Conservation (phyloP, 2,113 vertebrate genomes). For the Falco punctatus region DNA sequence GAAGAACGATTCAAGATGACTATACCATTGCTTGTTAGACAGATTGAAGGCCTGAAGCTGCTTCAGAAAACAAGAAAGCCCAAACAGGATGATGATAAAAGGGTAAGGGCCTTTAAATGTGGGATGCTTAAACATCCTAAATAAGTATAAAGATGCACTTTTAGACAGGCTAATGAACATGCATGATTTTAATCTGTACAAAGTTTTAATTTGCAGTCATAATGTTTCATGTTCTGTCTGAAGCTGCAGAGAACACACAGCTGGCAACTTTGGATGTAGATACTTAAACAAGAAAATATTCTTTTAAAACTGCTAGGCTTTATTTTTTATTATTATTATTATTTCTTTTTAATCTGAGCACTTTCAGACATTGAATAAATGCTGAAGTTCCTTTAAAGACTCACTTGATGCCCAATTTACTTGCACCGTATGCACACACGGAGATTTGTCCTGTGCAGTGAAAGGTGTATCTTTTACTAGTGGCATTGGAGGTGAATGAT, state of each 20-base stretch:
- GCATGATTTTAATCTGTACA: neutral
- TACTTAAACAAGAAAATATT: neutral
- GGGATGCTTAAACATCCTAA: neutral
- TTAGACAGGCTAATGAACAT: neutral
- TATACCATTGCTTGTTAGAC: slow-evolving; percentile 89
- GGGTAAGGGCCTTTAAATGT: slow-evolving; percentile 71
- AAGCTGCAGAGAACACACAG: neutral
- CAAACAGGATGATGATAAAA: slow-evolving; percentile 87
- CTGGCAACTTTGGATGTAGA: neutral
- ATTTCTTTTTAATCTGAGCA: neutral
- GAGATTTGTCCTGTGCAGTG: neutral
- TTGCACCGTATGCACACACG: neutral
- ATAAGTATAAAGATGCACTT: neutral
- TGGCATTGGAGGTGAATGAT: neutral
- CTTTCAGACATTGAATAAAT: neutral
- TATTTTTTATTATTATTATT: neutral
- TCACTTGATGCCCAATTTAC: neutral
- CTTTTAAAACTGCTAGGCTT: neutral
- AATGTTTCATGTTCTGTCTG: neutral
- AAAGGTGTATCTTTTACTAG: neutral
- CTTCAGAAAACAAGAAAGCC: slow-evolving; percentile 91
- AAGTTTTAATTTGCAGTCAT: neutral
- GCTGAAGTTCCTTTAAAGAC: neutral
- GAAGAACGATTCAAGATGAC: slow-evolving; percentile 93
- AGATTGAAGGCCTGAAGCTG: slow-evolving; percentile 93